Percentiles rank a stretch among this genome's conserved stretches.
These are phyloP conservation scores for Jacana jacana DNA, from an alignment of 2,113 vertebrate genomes.

Conservation along the genomic window DNA sequence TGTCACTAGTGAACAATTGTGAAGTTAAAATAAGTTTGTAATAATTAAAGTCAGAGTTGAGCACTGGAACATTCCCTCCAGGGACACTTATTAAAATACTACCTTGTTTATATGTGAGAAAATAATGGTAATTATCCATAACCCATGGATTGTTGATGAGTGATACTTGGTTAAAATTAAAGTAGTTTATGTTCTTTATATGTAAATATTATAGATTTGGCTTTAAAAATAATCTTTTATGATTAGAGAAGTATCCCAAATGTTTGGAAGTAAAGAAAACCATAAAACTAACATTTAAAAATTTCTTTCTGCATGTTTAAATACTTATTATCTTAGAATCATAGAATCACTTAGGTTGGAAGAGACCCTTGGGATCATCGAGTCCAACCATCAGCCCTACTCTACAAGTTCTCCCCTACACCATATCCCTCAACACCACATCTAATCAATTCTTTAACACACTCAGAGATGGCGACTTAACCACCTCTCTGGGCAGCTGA, in stretches of 20 bases:
- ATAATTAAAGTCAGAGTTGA: conserved; percentile 37
- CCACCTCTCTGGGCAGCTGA: too few species aligned
- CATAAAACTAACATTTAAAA: background rate
- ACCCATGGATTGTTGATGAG: background rate
- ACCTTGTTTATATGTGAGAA: background rate
- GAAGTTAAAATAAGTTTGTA: background rate
- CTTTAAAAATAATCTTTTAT: background rate
- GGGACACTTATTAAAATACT: background rate
- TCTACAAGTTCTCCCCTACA: too few species aligned
- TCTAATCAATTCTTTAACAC: too few species aligned
- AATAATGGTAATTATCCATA: background rate
- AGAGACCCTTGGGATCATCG: too few species aligned
- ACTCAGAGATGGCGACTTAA: too few species aligned
- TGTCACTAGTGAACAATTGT: conserved; percentile 24
- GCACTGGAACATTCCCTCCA: background rate
- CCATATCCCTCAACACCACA: too few species aligned
- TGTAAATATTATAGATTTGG: background rate
- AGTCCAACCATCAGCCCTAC: too few species aligned
- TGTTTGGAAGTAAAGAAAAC: background rate
- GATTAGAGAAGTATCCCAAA: background rate
- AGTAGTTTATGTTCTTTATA: background rate
- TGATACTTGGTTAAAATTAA: background rate
- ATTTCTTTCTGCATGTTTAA: background rate
- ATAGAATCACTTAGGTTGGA: too few species aligned
- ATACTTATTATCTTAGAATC: background rate